Evolutionary conservation across 2,113 vertebrate species (phyloP), one percentile per base, ranked within the genome.

Genomic region (Gyps fulvus): DNA sequence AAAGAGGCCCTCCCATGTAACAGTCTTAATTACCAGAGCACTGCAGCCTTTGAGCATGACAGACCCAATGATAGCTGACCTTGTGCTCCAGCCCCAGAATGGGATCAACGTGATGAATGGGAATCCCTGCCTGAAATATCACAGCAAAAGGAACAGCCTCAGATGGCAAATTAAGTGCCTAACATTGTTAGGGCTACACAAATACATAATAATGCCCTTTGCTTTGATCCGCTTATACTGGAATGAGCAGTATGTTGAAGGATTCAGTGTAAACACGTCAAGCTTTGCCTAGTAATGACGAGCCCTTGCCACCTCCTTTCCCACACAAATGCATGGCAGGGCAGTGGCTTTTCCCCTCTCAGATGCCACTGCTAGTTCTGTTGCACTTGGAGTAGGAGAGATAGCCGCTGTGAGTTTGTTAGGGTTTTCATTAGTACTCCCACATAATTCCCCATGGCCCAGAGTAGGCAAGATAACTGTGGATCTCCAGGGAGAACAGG

Each of bases 101-200:
- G 11, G 72, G 59, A 71, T 90, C 72, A 91, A 21, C 2, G 15
- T 96, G 91, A 91, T 92, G 86, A 83, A 77, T 90, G 72, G 63
- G 69, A 95, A 71, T 62, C 70, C 40, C n/a, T 96, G 71, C 38
- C 43, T 95, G 73, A 93, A 91, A 90, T 83, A 89, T 27, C 83
- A 86, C 45, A 94, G 87, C 71, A 73, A 87, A 95, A 80, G 58
- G 26, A 84, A n/a, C 29, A 74, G 66, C n/a, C 66, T 93, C 74
- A 70, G 25, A 91, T 71, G 86, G 94, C 87, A 94, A 96, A 95
- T 93, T 88, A 94, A 87, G 83, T 89, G 83, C 49, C 82, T 94
- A 90, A 86, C 85, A 25, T 40, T 86, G 81, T 86, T 92, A 26
- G 38, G 50, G 22, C 86, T 83, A 67, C 84, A 91, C 55, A 96